These are phyloP conservation scores for Drosophila bocki DNA, from an alignment of 1,140 invertebrate species.

Conservation along the genomic window DNA sequence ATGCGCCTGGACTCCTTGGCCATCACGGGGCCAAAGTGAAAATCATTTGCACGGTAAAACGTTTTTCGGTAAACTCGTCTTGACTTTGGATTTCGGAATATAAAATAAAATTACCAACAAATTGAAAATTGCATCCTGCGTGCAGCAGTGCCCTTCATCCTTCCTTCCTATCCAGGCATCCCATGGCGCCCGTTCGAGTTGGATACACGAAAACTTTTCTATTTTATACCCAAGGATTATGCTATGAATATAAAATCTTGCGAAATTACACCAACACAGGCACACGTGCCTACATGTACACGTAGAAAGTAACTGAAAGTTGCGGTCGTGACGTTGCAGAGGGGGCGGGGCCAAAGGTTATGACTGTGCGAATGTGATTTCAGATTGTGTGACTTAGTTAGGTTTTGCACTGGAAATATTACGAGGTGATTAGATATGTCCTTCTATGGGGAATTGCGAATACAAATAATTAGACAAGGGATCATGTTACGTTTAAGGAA, in stretches of 20 bases:
- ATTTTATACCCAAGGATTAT: slow-evolving; percentile 80
- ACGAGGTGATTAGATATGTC: too few species aligned
- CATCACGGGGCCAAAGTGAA: slow-evolving; percentile 63
- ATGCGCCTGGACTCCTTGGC: slow-evolving; percentile 19
- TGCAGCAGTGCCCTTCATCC: slow-evolving; percentile 36
- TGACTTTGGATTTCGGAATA: slow-evolving; percentile 80
- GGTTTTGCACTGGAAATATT: slow-evolving; percentile 55
- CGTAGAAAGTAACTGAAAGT: slow-evolving; percentile 64
- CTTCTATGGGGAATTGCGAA: too few species aligned
- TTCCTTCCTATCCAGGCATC: slow-evolving; percentile 2
- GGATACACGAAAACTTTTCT: slow-evolving; percentile 73
- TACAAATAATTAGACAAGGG: too few species aligned
- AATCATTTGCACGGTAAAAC: slow-evolving; percentile 83
- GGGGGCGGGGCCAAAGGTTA: slow-evolving; percentile 61
- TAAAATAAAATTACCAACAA: slow-evolving; percentile 83
- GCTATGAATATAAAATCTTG: slow-evolving; percentile 82
- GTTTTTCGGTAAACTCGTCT: slow-evolving; percentile 82
- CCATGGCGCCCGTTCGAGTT: slow-evolving; percentile 22
- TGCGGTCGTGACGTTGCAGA: slow-evolving; percentile 65
- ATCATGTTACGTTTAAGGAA: too few species aligned
- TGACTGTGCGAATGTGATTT: slow-evolving; percentile 57
- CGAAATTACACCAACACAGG: slow-evolving; percentile 65
- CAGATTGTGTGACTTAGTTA: slow-evolving; percentile 54
- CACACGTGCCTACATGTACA: slow-evolving; percentile 43
- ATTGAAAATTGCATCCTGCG: slow-evolving; percentile 82